A percentile compares a stretch with the other conserved stretches of the same genome.
These are phyloP conservation scores for Brenthis hecate DNA, from an alignment of 2,888 invertebrate genomes.

Conservation along the genomic window DNA sequence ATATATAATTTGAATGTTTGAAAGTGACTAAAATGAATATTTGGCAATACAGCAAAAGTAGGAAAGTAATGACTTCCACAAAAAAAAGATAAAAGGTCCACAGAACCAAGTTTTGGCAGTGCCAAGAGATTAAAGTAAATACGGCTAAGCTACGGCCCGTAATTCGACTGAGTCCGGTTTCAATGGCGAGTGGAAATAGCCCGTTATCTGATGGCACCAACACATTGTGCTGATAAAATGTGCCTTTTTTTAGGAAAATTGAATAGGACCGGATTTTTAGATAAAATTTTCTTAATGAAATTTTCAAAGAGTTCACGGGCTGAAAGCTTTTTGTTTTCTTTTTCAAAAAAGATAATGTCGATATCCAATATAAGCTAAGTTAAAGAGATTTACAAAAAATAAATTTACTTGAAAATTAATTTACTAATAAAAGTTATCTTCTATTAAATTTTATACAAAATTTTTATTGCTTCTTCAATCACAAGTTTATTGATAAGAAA, in stretches of 20 bases:
- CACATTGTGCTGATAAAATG: conserved; percentile 11
- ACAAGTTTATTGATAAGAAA: too few species aligned
- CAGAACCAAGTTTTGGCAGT: conserved; percentile 4
- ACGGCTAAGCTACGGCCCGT: conserved; percentile 13
- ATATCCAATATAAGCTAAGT: too few species aligned
- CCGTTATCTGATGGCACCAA: conserved; percentile 9
- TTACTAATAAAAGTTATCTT: too few species aligned
- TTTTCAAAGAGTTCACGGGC: too few species aligned
- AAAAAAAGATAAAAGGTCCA: conserved; percentile 6
- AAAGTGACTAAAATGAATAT: not conserved
- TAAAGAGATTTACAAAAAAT: too few species aligned
- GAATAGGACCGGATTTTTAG: not conserved
- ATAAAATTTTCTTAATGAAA: conserved; percentile 5
- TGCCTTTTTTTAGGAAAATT: conserved; percentile 1
- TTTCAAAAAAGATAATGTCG: too few species aligned
- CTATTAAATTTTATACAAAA: too few species aligned
- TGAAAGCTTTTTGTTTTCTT: too few species aligned
- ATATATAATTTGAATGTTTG: too few species aligned
- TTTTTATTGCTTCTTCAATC: too few species aligned
- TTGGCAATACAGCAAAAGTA: not conserved
- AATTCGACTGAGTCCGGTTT: conserved; percentile 16
- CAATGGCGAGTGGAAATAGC: conserved; percentile 17
- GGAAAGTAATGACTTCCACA: too few species aligned
- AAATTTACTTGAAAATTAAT: too few species aligned
- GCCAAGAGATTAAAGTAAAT: conserved; percentile 24